phyloP scores from a whole-genome alignment of 53 echinoderm and acorn worm species.

The Zoroaster sp. region DNA sequence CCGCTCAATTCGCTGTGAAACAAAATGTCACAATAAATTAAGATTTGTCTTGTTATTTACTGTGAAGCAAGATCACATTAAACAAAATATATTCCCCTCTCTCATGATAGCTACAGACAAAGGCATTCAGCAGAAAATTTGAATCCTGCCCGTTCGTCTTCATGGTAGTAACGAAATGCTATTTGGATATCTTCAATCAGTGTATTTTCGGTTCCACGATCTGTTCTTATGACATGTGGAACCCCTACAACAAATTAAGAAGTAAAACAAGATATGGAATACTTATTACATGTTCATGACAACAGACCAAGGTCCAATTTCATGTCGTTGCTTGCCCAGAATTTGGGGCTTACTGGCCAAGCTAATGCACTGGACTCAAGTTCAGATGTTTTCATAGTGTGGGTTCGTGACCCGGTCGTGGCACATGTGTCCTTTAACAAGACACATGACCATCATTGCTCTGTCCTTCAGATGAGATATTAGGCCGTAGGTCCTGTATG shows the following conservation, averaged over 20 bases:
- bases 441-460: neutral
- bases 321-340: too few relatives aligned
- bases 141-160: constrained; percentile 48
- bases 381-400: neutral
- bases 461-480: neutral
- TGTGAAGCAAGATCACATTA: neutral
- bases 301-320: too few relatives aligned
- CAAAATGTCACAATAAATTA: neutral
- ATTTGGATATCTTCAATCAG: constrained; percentile 27
- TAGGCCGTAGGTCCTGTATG: neutral
- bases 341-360: neutral
- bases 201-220: constrained; percentile 69
- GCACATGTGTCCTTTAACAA: neutral
- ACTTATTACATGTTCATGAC: neutral
- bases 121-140: neutral
- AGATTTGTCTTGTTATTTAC: neutral
- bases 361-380: neutral
- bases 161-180: constrained; percentile 60
- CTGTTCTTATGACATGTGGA: constrained; percentile 59
- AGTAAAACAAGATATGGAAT: neutral
- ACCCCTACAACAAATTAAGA: constrained; percentile 45
- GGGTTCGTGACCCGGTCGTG: too few relatives aligned
- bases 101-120: neutral
- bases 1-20: constrained; percentile 42
- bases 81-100: neutral